Evolutionary conservation across 2,888 invertebrate species (phyloP).

Genomic region (Exocentrus adspersus): DNA sequence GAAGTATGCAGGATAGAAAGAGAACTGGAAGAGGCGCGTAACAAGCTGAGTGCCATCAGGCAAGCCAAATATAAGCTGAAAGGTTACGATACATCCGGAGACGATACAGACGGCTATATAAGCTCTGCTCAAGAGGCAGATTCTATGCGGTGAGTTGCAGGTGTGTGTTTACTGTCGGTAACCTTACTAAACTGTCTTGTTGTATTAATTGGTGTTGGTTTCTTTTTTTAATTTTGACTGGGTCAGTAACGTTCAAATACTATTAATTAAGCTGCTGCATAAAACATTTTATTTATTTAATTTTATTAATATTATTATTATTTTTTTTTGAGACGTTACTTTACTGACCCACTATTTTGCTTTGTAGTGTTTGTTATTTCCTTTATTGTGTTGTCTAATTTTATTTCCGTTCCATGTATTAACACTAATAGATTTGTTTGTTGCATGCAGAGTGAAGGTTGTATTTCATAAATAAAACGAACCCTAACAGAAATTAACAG

Average conservation of each 20-base stretch:
- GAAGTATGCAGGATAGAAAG: constrained; percentile 94
- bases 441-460: constrained; percentile 55
- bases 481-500: constrained; percentile 34
- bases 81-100: constrained; percentile 72
- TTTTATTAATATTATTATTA: too few relatives aligned
- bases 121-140: constrained; percentile 61
- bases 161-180: constrained; percentile 54
- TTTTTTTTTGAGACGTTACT: too few relatives aligned
- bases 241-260: too few relatives aligned
- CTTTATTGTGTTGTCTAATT: constrained; percentile 34
- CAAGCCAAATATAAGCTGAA: constrained; percentile 90
- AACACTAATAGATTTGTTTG: constrained; percentile 49
- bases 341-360: too few relatives aligned
- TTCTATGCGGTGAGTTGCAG: constrained; percentile 62
- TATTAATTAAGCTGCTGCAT: too few relatives aligned
- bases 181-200: constrained; percentile 24
- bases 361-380: too few relatives aligned
- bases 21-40: constrained; percentile 92
- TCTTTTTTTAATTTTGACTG: constrained; percentile 4
- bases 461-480: constrained; percentile 38
- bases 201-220: constrained; percentile 1
- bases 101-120: constrained; percentile 72
- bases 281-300: too few relatives aligned
- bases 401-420: constrained; percentile 29
- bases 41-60: constrained; percentile 88